Evolutionary conservation across 1,140 invertebrate species (phyloP), one percentile per base, ranked within the genome.

Genomic region (Trypoxylus dichotomus): DNA sequence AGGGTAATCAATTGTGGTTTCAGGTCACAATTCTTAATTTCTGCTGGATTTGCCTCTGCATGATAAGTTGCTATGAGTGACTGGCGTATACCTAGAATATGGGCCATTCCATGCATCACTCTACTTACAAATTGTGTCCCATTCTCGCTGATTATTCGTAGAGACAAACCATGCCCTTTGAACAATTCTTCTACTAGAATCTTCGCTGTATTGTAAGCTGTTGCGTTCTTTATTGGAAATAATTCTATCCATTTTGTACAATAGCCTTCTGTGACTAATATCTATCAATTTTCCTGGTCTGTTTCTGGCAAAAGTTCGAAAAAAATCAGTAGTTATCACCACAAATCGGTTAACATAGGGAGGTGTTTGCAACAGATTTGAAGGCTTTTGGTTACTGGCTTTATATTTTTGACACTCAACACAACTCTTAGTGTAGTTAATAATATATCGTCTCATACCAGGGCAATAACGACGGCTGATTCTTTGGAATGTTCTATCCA

Each of bases 21-120:
- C 0, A 88, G 25, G 19, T 85, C 85, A 24, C 83, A 74, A 77
- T 88, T 88, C 3, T 84, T 83, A n/a, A 3, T 32, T 86, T 76
- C 77, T 88, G 87, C 0, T 83, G 82, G 0, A 84, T 83, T 68
- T 88, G 84, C 80, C 75, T 86, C 81, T 6, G 86, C n/a, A n/a
- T n/a, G 84, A 76, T 86, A 83, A 76, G 87, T 87, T 0, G 54
- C 42, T 10, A n/a, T 74, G 0, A 74, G n/a, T 2, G 15, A 19
- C 10, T 75, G 74, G 1, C 19, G 7, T 1, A 75, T 75, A 3
- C 25, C 25, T 13, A 73, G 15, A 15, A 7, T 29, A 43, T 37
- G 37, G 3, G 11, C 2, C 8, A 43, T 11, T 32, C 2, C 3
- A 8, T 41, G 72, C 72, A 74, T 74, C 8, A 74, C 21, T 32